phyloP scores from a whole-genome alignment of 2,113 vertebrate species.

The Artemisiospiza belli region DNA sequence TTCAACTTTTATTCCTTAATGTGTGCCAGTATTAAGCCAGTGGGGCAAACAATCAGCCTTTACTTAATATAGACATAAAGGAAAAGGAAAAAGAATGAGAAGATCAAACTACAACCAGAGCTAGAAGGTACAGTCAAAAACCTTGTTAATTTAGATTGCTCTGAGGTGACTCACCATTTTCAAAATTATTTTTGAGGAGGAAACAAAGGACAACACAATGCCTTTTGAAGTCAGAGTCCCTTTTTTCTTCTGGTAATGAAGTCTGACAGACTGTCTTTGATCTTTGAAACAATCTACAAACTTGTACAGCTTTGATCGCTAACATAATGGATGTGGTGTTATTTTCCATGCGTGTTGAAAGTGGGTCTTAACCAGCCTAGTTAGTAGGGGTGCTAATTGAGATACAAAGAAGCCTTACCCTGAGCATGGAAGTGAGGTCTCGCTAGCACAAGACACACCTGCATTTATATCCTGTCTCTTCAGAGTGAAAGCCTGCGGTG shows the following conservation, averaged over 20 bases:
- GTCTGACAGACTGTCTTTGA: slow-evolving; percentile 57
- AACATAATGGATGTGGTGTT: slow-evolving; percentile 46
- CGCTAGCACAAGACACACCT: neutral
- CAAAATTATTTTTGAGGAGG: slow-evolving; percentile 33
- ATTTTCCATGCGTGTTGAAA: slow-evolving; percentile 47
- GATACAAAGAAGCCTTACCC: neutral
- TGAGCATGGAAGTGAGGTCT: neutral
- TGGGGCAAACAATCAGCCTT: neutral
- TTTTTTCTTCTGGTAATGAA: slow-evolving; percentile 42
- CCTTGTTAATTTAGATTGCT: slow-evolving; percentile 22
- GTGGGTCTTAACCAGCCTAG: slow-evolving; percentile 32
- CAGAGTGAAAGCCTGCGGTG: neutral
- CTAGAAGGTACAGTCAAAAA: neutral
- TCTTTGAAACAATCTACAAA: slow-evolving; percentile 47
- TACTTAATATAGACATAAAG: neutral
- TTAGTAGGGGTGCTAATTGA: slow-evolving; percentile 52
- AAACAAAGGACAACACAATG: slow-evolving; percentile 1
- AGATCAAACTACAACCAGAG: neutral
- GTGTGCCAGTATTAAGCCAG: neutral
- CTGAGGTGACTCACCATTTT: neutral
- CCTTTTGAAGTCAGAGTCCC: slow-evolving; percentile 47
- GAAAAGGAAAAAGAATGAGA: neutral
- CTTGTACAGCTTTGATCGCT: slow-evolving; percentile 61
- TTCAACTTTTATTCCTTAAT: neutral
- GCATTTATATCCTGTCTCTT: neutral